Conservation (phyloP, 1,140 invertebrate species). For the Probaryconus sp. region DNA sequence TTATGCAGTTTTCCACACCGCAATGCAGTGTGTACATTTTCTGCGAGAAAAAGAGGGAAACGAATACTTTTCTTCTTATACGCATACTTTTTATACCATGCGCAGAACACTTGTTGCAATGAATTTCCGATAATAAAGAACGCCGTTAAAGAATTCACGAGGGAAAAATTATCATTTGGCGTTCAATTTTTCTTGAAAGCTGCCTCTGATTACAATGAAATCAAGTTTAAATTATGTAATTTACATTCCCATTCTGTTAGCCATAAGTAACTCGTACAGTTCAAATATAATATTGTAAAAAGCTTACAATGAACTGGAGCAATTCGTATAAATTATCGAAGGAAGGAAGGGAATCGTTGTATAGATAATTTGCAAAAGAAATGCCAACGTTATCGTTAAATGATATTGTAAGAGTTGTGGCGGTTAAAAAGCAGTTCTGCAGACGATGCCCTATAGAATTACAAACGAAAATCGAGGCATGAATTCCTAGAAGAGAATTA, state of each 20-base stretch:
- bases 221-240: background rate
- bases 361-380: slow-evolving; percentile 11
- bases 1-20: too few species aligned
- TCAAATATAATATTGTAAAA: slow-evolving; percentile 7
- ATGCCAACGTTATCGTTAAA: slow-evolving; percentile 7
- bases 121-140: too few species aligned
- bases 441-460: slow-evolving; percentile 8
- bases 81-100: too few species aligned
- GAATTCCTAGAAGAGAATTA: slow-evolving; percentile 18
- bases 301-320: background rate
- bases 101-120: too few species aligned
- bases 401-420: slow-evolving; percentile 8
- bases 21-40: too few species aligned
- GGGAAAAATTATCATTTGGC: too few species aligned
- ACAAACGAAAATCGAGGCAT: slow-evolving; percentile 9
- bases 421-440: slow-evolving; percentile 1
- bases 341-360: background rate
- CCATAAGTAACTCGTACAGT: background rate
- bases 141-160: too few species aligned
- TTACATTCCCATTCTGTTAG: slow-evolving; percentile 7
- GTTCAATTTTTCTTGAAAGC: too few species aligned
- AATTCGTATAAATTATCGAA: background rate
- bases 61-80: too few species aligned
- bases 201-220: too few species aligned
- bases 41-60: too few species aligned